Percentiles rank a stretch among this genome's conserved stretches.
phyloP scores from a whole-genome alignment of 2,113 vertebrate genomes.

The Atrichornis clamosus region DNA sequence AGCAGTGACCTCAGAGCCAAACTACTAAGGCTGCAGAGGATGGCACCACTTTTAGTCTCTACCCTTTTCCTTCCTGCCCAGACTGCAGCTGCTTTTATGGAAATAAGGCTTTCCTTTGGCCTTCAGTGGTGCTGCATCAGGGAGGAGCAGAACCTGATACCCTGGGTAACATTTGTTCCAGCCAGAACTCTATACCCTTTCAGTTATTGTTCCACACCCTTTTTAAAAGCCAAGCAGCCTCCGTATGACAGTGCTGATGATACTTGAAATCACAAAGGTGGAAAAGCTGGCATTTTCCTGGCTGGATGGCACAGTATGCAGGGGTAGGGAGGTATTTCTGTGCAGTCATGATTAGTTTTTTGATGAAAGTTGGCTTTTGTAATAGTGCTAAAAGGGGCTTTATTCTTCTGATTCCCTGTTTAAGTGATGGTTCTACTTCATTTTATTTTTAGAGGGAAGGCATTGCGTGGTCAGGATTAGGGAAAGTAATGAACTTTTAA shows the following conservation, averaged over 20 bases:
- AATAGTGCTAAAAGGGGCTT: neutral
- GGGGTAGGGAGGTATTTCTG: neutral
- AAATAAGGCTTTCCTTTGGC: neutral
- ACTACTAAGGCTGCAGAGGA: neutral
- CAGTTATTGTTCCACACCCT: neutral
- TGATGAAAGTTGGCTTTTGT: neutral
- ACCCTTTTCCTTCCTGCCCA: neutral
- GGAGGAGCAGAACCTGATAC: neutral
- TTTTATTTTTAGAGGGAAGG: neutral
- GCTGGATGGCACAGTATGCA: neutral
- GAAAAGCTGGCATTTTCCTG: neutral
- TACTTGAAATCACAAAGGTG: neutral
- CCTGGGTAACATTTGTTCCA: neutral
- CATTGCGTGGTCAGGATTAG: neutral
- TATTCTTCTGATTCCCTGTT: neutral
- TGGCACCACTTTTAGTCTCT: neutral
- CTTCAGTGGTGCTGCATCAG: neutral
- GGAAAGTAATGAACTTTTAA: neutral
- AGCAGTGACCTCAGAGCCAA: neutral
- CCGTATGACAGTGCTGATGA: neutral
- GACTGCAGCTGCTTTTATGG: neutral
- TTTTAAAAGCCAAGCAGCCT: neutral
- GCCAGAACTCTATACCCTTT: neutral
- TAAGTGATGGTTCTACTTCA: neutral
- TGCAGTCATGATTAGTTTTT: neutral